Evolutionary conservation across 2,797 vertebrate genomes (phyloP).

Genomic region (Manis pentadactyla): DNA sequence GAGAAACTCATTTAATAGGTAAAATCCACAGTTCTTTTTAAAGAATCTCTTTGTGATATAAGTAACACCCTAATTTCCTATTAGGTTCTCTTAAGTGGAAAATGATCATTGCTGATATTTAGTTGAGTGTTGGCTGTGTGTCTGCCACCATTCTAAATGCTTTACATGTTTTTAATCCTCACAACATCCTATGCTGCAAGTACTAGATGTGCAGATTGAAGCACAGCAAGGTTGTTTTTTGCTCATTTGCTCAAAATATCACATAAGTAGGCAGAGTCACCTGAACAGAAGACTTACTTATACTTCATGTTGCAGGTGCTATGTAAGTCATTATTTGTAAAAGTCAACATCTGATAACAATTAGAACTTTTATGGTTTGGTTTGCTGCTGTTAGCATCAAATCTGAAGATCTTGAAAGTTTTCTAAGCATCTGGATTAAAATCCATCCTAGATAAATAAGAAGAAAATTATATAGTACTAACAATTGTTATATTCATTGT

Average conservation of each 20-base stretch:
- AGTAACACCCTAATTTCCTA: not conserved
- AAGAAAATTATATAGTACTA: not conserved
- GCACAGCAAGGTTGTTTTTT: not conserved
- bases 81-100: slow-evolving; percentile 31
- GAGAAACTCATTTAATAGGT: not conserved
- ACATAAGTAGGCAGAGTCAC: not conserved
- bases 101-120: not conserved
- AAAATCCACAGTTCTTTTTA: not conserved
- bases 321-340: slow-evolving; percentile 13
- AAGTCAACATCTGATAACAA: not conserved
- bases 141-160: not conserved
- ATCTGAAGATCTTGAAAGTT: slow-evolving; percentile 38
- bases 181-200: not conserved
- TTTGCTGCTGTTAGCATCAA: slow-evolving; percentile 15
- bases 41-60: not conserved
- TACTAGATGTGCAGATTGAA: not conserved
- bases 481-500: not conserved
- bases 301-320: not conserved
- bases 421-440: slow-evolving; percentile 37
- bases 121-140: not conserved
- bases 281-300: not conserved
- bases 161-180: not conserved
- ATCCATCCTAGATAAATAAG: not conserved
- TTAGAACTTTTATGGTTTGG: not conserved
- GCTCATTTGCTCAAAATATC: not conserved